These are phyloP conservation scores for Notothenia coriiceps DNA, from an alignment of 2,113 vertebrate genomes.

Conservation along the genomic window DNA sequence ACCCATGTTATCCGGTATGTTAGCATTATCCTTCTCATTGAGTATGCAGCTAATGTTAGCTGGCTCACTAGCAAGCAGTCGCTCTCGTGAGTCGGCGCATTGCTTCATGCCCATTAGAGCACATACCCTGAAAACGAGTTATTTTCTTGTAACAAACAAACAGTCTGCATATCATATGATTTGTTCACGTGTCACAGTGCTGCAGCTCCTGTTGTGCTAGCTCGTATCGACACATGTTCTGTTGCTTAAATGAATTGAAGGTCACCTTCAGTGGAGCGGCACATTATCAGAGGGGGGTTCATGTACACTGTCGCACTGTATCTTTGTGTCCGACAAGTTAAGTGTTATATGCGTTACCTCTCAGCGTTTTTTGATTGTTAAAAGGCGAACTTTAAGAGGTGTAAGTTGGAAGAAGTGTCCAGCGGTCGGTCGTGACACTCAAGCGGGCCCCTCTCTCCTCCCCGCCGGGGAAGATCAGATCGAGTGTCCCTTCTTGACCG, in stretches of 20 bases:
- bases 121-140: neutral
- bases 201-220: neutral
- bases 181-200: too few species aligned
- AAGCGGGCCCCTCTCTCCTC: neutral
- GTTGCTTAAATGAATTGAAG: slow-evolving; percentile 82
- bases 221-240: slow-evolving; percentile 71
- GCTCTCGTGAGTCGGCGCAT: neutral
- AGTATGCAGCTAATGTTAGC: slow-evolving; percentile 20
- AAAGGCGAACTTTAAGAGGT: neutral
- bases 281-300: slow-evolving; percentile 35
- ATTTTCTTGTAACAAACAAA: neutral
- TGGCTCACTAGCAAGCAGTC: slow-evolving; percentile 30
- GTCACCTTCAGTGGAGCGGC: slow-evolving; percentile 87
- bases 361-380: accelerated
- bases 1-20: slow-evolving; percentile 46
- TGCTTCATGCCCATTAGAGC: neutral
- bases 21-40: slow-evolving; percentile 38
- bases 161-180: accelerated
- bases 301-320: accelerated
- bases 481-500: slow-evolving; percentile 68
- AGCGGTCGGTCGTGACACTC: too few species aligned
- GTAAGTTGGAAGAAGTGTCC: too few species aligned
- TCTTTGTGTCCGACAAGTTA: accelerated
- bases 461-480: slow-evolving; percentile 21
- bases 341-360: neutral